Conservation (phyloP, 2,888 invertebrate genomes). For the Busseola fusca region DNA sequence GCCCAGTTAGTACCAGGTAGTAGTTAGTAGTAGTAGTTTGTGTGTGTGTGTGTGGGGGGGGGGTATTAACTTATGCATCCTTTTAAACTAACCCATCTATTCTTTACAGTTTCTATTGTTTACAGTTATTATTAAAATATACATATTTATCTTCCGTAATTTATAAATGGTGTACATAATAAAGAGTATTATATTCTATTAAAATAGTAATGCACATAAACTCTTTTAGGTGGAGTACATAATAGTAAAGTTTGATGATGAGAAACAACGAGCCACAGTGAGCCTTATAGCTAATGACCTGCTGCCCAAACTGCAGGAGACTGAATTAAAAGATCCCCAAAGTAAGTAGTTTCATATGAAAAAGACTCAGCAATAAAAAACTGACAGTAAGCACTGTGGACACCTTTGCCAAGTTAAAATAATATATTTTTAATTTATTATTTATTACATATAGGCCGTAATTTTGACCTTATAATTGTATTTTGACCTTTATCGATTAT, state of each 20-base stretch:
- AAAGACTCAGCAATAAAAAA: not conserved
- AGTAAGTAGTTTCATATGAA: slow-evolving; percentile 84
- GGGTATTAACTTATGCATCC: not conserved
- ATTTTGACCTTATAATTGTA: too few species aligned
- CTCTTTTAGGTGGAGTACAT: slow-evolving; percentile 95
- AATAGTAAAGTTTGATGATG: slow-evolving; percentile 97
- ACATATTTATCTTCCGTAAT: too few species aligned
- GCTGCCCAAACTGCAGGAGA: slow-evolving; percentile 93
- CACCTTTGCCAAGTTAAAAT: too few species aligned
- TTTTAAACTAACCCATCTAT: not conserved
- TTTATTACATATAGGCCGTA: too few species aligned
- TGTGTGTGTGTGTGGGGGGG: too few species aligned
- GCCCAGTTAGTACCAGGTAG: too few species aligned
- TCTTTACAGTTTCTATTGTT: not conserved
- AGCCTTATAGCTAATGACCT: slow-evolving; percentile 95
- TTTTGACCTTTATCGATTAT: too few species aligned
- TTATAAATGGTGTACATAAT: too few species aligned
- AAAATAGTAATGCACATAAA: not conserved
- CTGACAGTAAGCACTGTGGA: too few species aligned
- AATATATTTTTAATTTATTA: too few species aligned
- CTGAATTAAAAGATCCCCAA: slow-evolving; percentile 93
- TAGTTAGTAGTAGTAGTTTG: too few species aligned
- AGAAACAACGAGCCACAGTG: slow-evolving; percentile 94
- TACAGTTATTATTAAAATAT: not conserved
- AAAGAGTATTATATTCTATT: too few species aligned